phyloP scores from a whole-genome alignment of 2,113 vertebrate genomes.

The Steatornis caripensis region DNA sequence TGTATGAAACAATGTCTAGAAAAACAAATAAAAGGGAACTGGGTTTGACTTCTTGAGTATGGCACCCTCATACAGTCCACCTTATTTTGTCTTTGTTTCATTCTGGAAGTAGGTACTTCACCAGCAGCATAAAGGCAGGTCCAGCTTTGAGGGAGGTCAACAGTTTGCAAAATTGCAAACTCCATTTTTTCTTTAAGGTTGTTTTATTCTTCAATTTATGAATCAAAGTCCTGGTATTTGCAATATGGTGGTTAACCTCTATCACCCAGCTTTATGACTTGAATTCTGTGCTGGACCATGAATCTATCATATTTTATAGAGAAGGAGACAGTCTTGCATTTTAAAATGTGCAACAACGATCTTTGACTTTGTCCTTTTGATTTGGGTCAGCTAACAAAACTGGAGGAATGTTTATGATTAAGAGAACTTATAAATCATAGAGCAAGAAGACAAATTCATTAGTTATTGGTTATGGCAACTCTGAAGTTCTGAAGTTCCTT shows the following conservation, averaged over 20 bases:
- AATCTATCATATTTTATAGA: conserved; percentile 64
- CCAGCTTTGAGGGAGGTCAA: background rate
- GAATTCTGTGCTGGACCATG: conserved; percentile 35
- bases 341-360: conserved; percentile 46
- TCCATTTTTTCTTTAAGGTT: background rate
- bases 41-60: background rate
- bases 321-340: conserved; percentile 51
- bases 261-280: conserved; percentile 31
- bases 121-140: background rate
- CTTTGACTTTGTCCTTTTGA: conserved; percentile 63
- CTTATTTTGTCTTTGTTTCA: background rate
- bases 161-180: background rate
- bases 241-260: conserved; percentile 59
- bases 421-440: conserved; percentile 55
- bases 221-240: conserved; percentile 16
- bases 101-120: background rate
- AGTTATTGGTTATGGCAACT: background rate
- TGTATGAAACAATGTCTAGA: background rate
- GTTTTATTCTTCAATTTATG: conserved; percentile 15
- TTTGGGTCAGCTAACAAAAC: conserved; percentile 55
- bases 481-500: background rate
- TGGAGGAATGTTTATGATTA: conserved; percentile 59
- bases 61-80: background rate
- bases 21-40: background rate
- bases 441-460: background rate